Percentiles rank a stretch among this genome's conserved stretches.
phyloP scores from a whole-genome alignment of 2,797 vertebrate species.

The Lagocephalus sceleratus region DNA sequence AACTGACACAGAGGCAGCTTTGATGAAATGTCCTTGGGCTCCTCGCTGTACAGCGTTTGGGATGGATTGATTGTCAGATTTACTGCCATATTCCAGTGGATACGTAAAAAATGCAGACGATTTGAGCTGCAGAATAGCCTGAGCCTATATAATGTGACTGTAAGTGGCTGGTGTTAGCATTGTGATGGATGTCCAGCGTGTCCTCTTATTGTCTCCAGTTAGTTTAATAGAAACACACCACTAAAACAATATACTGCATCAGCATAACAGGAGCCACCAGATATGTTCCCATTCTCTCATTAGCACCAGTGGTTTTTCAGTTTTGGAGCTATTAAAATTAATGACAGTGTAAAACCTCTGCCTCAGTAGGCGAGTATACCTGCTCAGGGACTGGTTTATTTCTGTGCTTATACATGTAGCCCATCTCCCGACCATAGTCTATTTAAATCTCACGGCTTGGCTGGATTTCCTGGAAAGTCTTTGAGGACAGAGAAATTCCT shows the following conservation, averaged over 20 bases:
- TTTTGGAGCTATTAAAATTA: constrained; percentile 27
- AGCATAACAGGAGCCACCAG: constrained; percentile 9
- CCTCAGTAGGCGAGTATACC: constrained; percentile 20
- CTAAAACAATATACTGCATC: constrained; percentile 5
- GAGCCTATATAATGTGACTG: constrained; percentile 28
- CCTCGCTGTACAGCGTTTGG: constrained; percentile 7
- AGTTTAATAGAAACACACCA: constrained; percentile 7
- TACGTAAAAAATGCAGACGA: constrained; percentile 39
- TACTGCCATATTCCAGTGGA: constrained; percentile 17
- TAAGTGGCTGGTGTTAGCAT: constrained; percentile 20
- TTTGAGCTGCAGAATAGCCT: constrained; percentile 27
- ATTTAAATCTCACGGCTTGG: constrained; percentile 72
- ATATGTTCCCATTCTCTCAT: constrained; percentile 2
- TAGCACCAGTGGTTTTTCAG: constrained; percentile 10
- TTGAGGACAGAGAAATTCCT: constrained; percentile 70
- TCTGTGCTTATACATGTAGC: constrained; percentile 50
- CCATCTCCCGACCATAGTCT: constrained; percentile 55
- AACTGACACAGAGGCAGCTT: constrained; percentile 1
- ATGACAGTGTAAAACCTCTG: constrained; percentile 33
- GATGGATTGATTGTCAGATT: constrained; percentile 15
- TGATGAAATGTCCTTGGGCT: constrained; percentile 12
- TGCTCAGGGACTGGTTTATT: constrained; percentile 46
- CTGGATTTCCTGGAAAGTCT: constrained; percentile 60
- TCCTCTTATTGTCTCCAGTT: constrained; percentile 12
- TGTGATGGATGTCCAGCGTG: constrained; percentile 31